phyloP scores from a whole-genome alignment of 2,888 invertebrate species.

The Campopleginae sp. region DNA sequence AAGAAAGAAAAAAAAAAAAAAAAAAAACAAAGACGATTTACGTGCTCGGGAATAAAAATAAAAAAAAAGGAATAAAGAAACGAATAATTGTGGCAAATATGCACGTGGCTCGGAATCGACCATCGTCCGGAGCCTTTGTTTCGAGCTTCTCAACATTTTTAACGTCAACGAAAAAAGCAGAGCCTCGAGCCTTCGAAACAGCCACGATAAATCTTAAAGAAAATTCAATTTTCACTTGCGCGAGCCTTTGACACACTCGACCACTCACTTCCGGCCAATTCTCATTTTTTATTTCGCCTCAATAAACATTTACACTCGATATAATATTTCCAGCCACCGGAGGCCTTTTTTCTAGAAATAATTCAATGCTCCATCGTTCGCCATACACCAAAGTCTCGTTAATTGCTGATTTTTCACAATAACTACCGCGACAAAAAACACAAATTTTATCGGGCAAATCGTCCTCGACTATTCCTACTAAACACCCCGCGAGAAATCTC shows the following conservation, averaged over 20 bases:
- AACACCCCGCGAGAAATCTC: not conserved
- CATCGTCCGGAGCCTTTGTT: conserved; percentile 63
- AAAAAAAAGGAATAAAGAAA: conserved; percentile 11
- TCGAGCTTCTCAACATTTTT: conserved; percentile 34
- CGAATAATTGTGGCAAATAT: conserved; percentile 72
- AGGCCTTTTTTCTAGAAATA: conserved; percentile 52
- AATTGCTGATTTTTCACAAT: conserved; percentile 32
- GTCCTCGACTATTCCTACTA: not conserved
- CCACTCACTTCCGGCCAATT: conserved; percentile 38
- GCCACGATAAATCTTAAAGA: conserved; percentile 30
- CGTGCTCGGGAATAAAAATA: not conserved
- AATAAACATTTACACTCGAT: conserved; percentile 11
- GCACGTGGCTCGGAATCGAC: conserved; percentile 72
- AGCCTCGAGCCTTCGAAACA: conserved; percentile 8
- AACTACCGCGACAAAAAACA: not conserved
- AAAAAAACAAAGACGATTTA: not conserved
- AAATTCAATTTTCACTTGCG: conserved; percentile 51
- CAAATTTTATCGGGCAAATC: conserved; percentile 14
- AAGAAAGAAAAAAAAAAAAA: not conserved
- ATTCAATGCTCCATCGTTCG: conserved; percentile 14
- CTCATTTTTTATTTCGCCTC: not conserved
- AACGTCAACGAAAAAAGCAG: conserved; percentile 62
- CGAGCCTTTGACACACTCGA: conserved; percentile 75
- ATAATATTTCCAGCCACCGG: conserved; percentile 40
- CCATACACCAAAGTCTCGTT: conserved; percentile 29